Conservation (phyloP, 92 coral and sea anemone species). For the Chrysogorgia sp. region DNA sequence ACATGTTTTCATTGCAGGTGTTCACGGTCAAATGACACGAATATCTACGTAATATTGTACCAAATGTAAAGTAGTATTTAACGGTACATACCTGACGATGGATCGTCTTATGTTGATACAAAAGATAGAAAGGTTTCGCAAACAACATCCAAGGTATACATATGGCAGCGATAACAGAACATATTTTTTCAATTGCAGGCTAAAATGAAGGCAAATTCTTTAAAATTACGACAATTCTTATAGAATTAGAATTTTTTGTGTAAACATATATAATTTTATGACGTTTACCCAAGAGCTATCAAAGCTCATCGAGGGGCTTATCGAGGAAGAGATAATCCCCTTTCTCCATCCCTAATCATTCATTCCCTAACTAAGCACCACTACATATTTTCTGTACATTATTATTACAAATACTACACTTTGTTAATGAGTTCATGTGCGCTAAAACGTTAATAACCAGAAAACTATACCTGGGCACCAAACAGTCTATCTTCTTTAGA, state of each 20-base stretch:
- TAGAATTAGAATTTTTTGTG: too few species aligned
- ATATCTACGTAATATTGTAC: too few species aligned
- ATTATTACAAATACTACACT: neutral
- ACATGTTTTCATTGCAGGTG: too few species aligned
- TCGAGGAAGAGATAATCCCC: neutral
- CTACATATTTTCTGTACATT: neutral
- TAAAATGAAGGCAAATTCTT: slow-evolving; percentile 11
- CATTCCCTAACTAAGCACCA: neutral
- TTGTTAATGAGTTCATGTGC: too few species aligned
- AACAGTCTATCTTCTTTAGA: slow-evolving; percentile 58
- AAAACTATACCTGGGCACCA: slow-evolving; percentile 74
- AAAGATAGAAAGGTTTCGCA: slow-evolving; percentile 83
- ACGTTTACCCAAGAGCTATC: too few species aligned
- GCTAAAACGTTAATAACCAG: too few species aligned
- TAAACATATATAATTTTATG: too few species aligned
- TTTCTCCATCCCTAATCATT: neutral
- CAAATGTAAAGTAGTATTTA: neutral
- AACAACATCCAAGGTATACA: slow-evolving; percentile 98
- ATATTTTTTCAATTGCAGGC: slow-evolving; percentile 75
- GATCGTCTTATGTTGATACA: slow-evolving; percentile 66
- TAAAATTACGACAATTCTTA: too few species aligned
- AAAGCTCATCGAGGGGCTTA: too few species aligned
- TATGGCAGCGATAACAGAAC: slow-evolving; percentile 76
- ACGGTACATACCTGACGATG: slow-evolving; percentile 53
- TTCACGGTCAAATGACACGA: too few species aligned